phyloP scores from a whole-genome alignment of 1,140 invertebrate species.

The Papilio glaucus region DNA sequence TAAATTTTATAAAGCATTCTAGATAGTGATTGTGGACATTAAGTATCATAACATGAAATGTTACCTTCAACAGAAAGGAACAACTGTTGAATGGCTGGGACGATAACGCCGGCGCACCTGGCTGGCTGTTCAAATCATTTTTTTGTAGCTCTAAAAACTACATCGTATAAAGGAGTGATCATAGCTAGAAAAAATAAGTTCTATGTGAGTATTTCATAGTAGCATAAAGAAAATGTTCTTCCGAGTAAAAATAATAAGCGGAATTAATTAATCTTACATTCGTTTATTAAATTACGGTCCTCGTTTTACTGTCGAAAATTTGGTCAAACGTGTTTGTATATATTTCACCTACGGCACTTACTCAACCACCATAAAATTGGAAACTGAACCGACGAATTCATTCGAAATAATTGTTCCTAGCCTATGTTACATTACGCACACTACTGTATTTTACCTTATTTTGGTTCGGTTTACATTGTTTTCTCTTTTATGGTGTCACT shows the following conservation, averaged over 20 bases:
- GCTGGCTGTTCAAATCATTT: neutral
- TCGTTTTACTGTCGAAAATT: slow-evolving; percentile 34
- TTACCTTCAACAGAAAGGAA: too few species aligned
- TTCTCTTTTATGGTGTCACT: slow-evolving; percentile 1
- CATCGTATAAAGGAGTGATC: too few species aligned
- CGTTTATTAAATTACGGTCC: slow-evolving; percentile 23
- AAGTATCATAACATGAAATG: neutral
- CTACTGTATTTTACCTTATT: slow-evolving; percentile 44
- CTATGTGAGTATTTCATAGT: too few species aligned
- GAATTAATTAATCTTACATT: slow-evolving; percentile 30
- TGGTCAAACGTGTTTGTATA: slow-evolving; percentile 38
- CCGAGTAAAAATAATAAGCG: too few species aligned
- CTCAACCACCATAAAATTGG: slow-evolving; percentile 79
- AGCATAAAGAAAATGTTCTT: too few species aligned
- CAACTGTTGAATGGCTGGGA: neutral
- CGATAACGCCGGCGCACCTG: neutral
- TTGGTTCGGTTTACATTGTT: slow-evolving; percentile 25
- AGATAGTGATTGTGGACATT: neutral
- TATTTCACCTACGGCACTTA: slow-evolving; percentile 58
- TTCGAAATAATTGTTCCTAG: slow-evolving; percentile 62
- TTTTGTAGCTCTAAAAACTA: neutral
- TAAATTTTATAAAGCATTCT: neutral
- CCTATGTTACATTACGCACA: slow-evolving; percentile 50
- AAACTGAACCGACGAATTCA: slow-evolving; percentile 64
- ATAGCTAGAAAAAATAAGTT: too few species aligned